Conservation (phyloP, 2,888 invertebrate genomes). For the Stenotaenia linearis region DNA sequence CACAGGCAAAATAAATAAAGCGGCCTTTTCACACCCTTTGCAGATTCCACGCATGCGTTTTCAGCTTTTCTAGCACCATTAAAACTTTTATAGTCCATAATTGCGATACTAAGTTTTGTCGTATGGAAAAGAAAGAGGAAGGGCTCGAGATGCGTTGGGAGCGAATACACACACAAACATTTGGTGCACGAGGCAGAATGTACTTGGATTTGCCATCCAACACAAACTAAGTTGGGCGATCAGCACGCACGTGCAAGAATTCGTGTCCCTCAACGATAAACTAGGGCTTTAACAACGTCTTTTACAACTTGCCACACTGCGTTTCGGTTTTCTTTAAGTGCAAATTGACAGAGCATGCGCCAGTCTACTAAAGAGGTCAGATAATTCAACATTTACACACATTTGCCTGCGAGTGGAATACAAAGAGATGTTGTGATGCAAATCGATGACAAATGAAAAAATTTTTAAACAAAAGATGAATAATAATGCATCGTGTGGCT, state of each 20-base stretch:
- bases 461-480: background rate
- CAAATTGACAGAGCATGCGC: slow-evolving; percentile 2
- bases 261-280: slow-evolving; percentile 7
- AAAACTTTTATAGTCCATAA: slow-evolving; percentile 20
- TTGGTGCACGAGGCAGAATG: background rate
- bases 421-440: background rate
- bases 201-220: background rate
- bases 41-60: no score
- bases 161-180: background rate
- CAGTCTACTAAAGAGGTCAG: background rate
- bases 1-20: background rate
- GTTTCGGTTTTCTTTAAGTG: background rate
- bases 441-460: background rate
- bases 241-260: slow-evolving; percentile 5
- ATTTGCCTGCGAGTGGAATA: background rate
- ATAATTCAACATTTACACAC: background rate
- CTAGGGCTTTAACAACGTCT: slow-evolving; percentile 1
- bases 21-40: background rate
- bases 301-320: background rate
- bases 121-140: background rate
- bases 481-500: background rate
- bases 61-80: background rate
- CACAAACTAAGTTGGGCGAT: background rate
- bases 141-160: background rate
- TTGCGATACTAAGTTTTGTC: background rate